A percentile compares a stretch with the other conserved stretches of the same genome.
Evolutionary conservation across 2,888 invertebrate genomes (phyloP).

Genomic region (Scaptomyza flava): DNA sequence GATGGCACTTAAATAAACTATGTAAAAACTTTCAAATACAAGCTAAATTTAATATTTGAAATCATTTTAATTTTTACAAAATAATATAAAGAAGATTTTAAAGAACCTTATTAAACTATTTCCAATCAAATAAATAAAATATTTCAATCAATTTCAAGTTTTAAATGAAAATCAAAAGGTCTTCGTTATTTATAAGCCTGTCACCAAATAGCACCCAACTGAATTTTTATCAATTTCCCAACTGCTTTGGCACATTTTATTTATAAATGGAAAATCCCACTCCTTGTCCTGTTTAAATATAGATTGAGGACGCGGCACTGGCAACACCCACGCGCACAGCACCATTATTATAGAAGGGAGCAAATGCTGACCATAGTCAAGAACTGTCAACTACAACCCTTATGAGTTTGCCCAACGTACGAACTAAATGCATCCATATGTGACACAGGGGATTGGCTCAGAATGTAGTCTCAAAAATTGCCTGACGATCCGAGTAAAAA

Average conservation of each 20-base stretch:
- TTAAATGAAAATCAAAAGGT: constrained; percentile 6
- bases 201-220: neutral
- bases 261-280: constrained; percentile 27
- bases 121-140: neutral
- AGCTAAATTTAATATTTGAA: neutral
- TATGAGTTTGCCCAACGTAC: neutral
- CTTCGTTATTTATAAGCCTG: neutral
- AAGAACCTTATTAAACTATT: no score
- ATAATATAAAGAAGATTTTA: no score
- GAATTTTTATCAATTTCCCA: constrained; percentile 17
- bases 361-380: constrained; percentile 32
- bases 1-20: no score
- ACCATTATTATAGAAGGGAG: neutral
- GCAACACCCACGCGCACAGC: neutral
- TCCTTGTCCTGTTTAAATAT: constrained; percentile 21
- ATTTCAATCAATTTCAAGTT: neutral
- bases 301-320: constrained; percentile 9
- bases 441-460: constrained; percentile 12
- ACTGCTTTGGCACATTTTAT: constrained; percentile 29
- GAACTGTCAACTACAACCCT: constrained; percentile 33
- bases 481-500: constrained; percentile 11
- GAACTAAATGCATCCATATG: constrained; percentile 37
- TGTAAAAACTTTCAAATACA: neutral
- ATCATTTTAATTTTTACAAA: neutral
- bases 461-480: constrained; percentile 35